phyloP scores from a whole-genome alignment of 2,797 vertebrate species.

The Lacerta viridis region DNA sequence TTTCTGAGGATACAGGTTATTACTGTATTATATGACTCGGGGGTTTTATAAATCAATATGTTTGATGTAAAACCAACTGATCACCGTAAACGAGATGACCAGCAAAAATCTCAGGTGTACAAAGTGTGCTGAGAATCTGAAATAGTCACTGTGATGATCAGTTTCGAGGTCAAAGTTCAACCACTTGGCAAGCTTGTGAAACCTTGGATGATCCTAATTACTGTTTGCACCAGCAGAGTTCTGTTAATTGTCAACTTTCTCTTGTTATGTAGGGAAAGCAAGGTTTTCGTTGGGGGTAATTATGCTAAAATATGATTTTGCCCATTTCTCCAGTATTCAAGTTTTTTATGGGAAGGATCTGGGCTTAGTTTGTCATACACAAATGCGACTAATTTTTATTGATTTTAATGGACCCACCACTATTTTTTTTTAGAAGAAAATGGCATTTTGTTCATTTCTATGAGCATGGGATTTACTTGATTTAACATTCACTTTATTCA shows the following conservation, averaged over 20 bases:
- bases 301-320: not conserved
- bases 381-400: too few relatives aligned
- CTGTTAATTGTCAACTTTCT: not conserved
- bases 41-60: not conserved
- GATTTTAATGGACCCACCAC: too few relatives aligned
- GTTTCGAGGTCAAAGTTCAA: not conserved
- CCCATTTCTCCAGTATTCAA: not conserved
- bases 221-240: not conserved
- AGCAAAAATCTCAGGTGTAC: not conserved
- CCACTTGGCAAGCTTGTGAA: not conserved
- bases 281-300: not conserved
- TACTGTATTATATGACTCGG: not conserved
- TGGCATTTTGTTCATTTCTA: not conserved
- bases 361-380: too few relatives aligned
- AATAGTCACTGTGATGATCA: too few relatives aligned
- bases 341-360: not conserved
- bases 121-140: not conserved
- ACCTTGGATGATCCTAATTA: not conserved
- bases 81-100: not conserved
- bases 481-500: not conserved
- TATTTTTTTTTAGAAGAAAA: not conserved
- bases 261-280: not conserved
- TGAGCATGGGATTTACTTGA: not conserved
- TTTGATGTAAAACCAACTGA: not conserved
- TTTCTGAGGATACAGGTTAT: not conserved